Conservation (phyloP, 2,888 invertebrate genomes). For the Dolichomitus sp. region DNA sequence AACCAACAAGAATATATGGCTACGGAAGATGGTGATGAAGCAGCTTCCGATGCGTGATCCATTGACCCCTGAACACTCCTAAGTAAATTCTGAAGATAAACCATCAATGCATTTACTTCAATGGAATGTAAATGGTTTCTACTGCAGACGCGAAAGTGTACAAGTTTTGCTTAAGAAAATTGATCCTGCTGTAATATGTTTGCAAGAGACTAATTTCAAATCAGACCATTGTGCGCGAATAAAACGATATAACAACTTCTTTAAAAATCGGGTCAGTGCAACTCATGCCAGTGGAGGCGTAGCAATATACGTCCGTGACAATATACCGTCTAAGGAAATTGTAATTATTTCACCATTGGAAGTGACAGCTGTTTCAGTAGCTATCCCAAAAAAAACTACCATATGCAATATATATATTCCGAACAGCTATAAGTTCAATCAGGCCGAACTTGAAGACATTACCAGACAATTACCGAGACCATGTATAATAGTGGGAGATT, state of each 20-base stretch:
- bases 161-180: constrained; percentile 42
- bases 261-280: constrained; percentile 55
- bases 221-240: constrained; percentile 16
- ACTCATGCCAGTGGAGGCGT: constrained; percentile 67
- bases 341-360: constrained; percentile 59
- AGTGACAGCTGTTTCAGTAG: constrained; percentile 62
- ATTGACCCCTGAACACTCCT: not conserved
- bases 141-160: constrained; percentile 17
- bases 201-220: constrained; percentile 57
- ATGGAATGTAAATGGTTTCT: constrained; percentile 54
- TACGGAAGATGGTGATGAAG: too few species aligned
- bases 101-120: constrained; percentile 41
- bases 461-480: constrained; percentile 30
- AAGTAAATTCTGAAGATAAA: not conserved
- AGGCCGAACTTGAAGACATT: not conserved
- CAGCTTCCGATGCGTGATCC: too few species aligned
- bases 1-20: too few species aligned
- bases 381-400: constrained; percentile 53
- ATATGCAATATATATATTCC: constrained; percentile 60
- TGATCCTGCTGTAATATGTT: constrained; percentile 37
- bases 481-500: constrained; percentile 41
- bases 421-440: too few species aligned
- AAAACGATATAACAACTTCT: constrained; percentile 12
- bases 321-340: constrained; percentile 48
- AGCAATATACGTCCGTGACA: constrained; percentile 55